Conservation (phyloP, 1,140 invertebrate species). For the Spodoptera frugiperda region DNA sequence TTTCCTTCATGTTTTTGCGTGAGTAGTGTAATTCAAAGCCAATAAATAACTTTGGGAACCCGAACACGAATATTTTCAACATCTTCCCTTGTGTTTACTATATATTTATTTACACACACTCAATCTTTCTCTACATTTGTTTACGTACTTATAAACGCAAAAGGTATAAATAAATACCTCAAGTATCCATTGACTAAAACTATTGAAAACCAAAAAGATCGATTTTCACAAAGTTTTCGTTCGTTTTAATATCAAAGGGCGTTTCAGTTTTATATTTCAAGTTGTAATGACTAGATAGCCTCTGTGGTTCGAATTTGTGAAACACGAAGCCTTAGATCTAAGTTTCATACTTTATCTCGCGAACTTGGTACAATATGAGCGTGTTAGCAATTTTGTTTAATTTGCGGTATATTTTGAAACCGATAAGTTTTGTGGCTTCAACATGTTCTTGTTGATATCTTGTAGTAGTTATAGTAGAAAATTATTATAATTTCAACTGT, state of each 20-base stretch:
- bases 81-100: no score
- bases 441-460: neutral
- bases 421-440: neutral
- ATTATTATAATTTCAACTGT: no score
- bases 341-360: neutral
- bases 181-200: neutral
- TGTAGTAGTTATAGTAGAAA: neutral
- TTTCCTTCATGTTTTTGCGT: no score
- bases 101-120: no score
- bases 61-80: no score
- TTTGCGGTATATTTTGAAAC: neutral
- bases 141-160: neutral
- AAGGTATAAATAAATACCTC: neutral
- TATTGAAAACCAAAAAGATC: neutral
- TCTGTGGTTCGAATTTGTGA: slow-evolving; percentile 2
- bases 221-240: slow-evolving; percentile 17
- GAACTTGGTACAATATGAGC: neutral
- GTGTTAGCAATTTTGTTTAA: neutral
- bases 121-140: no score
- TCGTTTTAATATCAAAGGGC: slow-evolving; percentile 1
- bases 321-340: slow-evolving; percentile 3
- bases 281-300: neutral
- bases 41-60: no score
- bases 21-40: no score
- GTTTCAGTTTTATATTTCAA: slow-evolving; percentile 17